Evolutionary conservation across 2,113 vertebrate species (phyloP).

Genomic region (Stigmatopora argus): DNA sequence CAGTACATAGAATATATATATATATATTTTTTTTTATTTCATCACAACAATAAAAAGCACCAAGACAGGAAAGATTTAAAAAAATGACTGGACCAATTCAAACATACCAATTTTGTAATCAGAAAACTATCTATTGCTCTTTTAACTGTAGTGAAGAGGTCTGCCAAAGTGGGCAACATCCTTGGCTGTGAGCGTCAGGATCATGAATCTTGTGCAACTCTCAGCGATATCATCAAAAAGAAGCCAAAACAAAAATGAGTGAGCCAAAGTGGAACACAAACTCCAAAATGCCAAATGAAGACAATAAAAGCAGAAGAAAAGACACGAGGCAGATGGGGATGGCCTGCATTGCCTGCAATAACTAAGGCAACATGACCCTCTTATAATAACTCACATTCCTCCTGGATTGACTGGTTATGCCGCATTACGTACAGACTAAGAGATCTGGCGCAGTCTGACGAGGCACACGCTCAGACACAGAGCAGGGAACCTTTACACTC

Average conservation of each 20-base stretch:
- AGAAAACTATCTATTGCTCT: not conserved
- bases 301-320: not conserved
- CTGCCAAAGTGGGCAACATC: not conserved
- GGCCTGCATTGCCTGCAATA: slow-evolving; percentile 26
- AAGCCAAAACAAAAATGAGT: not conserved
- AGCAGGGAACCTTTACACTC: not conserved
- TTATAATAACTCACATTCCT: slow-evolving; percentile 48
- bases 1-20: not conserved
- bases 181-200: not conserved
- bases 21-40: not conserved
- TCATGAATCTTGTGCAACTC: slow-evolving; percentile 5
- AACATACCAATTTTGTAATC: not conserved
- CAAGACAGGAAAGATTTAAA: not conserved
- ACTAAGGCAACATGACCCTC: slow-evolving; percentile 26
- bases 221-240: not conserved
- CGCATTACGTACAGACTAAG: slow-evolving; percentile 20
- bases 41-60: not conserved
- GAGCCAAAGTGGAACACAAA: not conserved
- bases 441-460: slow-evolving; percentile 14
- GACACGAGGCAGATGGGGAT: slow-evolving; percentile 20
- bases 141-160: not conserved
- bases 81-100: not conserved
- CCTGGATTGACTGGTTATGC: slow-evolving; percentile 33
- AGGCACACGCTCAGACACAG: not conserved
- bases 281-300: not conserved